phyloP scores from a whole-genome alignment of 2,888 invertebrate genomes.

The Ochlodes sylvanus region DNA sequence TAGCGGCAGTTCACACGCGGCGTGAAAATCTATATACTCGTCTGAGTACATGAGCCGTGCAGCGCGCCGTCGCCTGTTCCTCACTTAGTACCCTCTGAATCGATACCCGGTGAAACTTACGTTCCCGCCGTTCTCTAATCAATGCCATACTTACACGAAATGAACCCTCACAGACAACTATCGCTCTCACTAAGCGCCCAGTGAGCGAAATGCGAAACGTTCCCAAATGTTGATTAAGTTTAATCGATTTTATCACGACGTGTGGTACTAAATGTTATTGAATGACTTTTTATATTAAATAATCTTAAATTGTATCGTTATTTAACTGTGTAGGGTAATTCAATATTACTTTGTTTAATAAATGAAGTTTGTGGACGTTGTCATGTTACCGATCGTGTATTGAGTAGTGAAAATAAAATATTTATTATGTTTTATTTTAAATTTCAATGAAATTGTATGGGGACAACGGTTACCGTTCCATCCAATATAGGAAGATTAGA shows the following conservation, averaged over 20 bases:
- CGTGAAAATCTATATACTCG: constrained; percentile 39
- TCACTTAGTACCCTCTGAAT: constrained; percentile 48
- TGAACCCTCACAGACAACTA: constrained; percentile 32
- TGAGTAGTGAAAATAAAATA: too few relatives aligned
- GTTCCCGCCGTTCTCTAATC: constrained; percentile 48
- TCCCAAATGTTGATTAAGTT: constrained; percentile 1
- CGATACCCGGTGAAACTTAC: constrained; percentile 48
- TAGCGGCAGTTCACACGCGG: constrained; percentile 36
- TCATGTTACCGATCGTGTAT: too few relatives aligned
- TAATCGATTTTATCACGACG: neutral
- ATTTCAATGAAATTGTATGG: too few relatives aligned
- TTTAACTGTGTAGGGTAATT: too few relatives aligned
- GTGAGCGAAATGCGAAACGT: constrained; percentile 4
- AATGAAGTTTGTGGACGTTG: too few relatives aligned
- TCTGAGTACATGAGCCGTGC: constrained; percentile 40
- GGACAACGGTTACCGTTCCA: too few relatives aligned
- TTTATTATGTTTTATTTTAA: too few relatives aligned
- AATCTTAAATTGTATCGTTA: too few relatives aligned
- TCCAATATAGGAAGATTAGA: too few relatives aligned
- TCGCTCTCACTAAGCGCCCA: constrained; percentile 26
- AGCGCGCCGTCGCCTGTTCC: constrained; percentile 41
- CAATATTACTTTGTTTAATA: too few relatives aligned
- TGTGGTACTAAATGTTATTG: too few relatives aligned
- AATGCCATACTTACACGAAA: constrained; percentile 41
- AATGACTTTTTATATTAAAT: too few relatives aligned